Percentiles rank a stretch among this genome's conserved stretches.
These are phyloP conservation scores for Eudyptes chrysolophus DNA, from an alignment of 2,113 vertebrate species.

Conservation along the genomic window DNA sequence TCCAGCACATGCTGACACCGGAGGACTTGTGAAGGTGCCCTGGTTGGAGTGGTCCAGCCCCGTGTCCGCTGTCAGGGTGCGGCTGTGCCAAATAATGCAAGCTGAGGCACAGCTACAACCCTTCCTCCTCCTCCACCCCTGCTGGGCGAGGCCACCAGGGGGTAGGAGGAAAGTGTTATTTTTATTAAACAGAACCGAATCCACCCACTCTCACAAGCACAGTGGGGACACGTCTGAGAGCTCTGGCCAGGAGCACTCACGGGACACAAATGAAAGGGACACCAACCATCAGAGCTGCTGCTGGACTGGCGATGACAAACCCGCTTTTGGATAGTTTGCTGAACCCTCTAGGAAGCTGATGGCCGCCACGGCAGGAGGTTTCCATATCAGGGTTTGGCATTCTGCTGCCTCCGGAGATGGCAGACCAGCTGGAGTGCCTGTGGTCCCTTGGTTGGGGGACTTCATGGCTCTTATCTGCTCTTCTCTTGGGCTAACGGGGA, in stretches of 20 bases:
- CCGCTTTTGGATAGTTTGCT: accelerated
- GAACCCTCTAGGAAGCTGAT: neutral
- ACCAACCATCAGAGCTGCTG: neutral
- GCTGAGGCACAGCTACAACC: accelerated
- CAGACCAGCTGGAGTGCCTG: neutral
- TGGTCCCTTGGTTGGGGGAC: neutral
- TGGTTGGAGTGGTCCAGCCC: neutral
- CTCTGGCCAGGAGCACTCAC: accelerated
- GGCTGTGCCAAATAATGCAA: accelerated
- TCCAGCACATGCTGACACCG: accelerated
- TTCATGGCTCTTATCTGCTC: neutral
- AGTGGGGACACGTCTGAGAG: accelerated
- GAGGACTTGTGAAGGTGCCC: neutral
- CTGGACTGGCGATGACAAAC: accelerated
- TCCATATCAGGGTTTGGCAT: accelerated
- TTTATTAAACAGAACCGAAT: neutral
- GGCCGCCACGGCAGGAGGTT: neutral
- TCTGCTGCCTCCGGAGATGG: neutral
- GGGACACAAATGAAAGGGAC: neutral
- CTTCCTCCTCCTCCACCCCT: neutral
- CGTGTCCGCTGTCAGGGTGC: accelerated
- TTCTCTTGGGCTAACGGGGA: accelerated
- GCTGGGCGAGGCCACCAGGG: neutral
- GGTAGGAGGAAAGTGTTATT: neutral
- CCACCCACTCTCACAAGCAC: accelerated